These are phyloP conservation scores for Agrotis segetum DNA, from an alignment of 2,888 invertebrate genomes.

Conservation along the genomic window DNA sequence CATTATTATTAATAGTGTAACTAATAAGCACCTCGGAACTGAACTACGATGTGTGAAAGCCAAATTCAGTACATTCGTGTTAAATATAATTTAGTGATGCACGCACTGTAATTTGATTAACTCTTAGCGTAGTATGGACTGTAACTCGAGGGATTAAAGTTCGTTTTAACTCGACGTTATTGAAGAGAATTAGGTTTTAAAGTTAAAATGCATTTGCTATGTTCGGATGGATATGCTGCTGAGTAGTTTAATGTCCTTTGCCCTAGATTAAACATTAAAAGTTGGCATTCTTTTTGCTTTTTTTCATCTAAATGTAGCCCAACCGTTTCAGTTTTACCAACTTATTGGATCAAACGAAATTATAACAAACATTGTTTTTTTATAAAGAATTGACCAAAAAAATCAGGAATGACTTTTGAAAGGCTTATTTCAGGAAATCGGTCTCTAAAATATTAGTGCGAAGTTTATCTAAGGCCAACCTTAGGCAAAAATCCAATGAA, in stretches of 20 bases:
- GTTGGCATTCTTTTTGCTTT: neutral
- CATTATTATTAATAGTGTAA: constrained; percentile 20
- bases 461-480: no score
- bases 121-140: constrained; percentile 29
- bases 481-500: no score
- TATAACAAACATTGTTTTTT: no score
- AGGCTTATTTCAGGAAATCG: neutral
- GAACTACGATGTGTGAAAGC: constrained; percentile 27
- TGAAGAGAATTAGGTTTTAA: constrained; percentile 8
- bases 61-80: constrained; percentile 39
- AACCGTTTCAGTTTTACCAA: no score
- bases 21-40: constrained; percentile 21
- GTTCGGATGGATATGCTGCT: constrained; percentile 2
- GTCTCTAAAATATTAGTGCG: no score
- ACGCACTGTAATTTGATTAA: constrained; percentile 43
- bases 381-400: no score
- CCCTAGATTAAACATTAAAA: neutral
- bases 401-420: no score
- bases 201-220: constrained; percentile 25
- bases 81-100: constrained; percentile 36
- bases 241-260: constrained; percentile 10
- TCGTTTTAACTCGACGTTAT: constrained; percentile 16
- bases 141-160: constrained; percentile 18
- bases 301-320: neutral
- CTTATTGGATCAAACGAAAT: no score